These are phyloP conservation scores for Drosophila subobscura DNA, from an alignment of 1,140 invertebrate genomes.

Conservation along the genomic window DNA sequence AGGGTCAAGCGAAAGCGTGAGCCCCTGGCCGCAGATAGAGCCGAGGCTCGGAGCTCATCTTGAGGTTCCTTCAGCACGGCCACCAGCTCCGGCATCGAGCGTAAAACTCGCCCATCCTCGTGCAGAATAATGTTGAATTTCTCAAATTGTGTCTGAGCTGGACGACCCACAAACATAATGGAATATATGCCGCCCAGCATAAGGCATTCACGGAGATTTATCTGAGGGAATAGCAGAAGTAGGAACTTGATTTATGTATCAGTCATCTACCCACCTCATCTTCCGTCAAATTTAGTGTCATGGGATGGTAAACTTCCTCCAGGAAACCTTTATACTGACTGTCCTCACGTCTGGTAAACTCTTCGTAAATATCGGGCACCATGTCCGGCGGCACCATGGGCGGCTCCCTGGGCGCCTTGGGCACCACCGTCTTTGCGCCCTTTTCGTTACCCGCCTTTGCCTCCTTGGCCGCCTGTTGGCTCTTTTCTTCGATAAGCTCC, in stretches of 20 bases:
- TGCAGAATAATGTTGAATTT: constrained; percentile 61
- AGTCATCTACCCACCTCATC: constrained; percentile 48
- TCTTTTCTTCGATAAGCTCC: constrained; percentile 34
- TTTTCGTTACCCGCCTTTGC: constrained; percentile 4
- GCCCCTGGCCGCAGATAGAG: background rate
- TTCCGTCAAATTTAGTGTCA: constrained; percentile 10
- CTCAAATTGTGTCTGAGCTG: constrained; percentile 44
- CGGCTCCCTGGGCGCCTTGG: constrained; percentile 53
- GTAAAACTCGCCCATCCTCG: constrained; percentile 47
- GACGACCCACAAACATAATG: constrained; percentile 48
- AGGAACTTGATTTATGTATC: background rate
- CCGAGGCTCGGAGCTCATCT: background rate
- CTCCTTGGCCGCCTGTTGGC: constrained; percentile 36
- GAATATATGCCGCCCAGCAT: constrained; percentile 68
- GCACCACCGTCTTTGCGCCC: constrained; percentile 5
- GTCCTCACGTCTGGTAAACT: constrained; percentile 56
- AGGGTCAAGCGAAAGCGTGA: background rate
- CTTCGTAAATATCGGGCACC: constrained; percentile 41
- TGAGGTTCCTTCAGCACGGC: background rate
- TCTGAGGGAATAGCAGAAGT: constrained; percentile 21
- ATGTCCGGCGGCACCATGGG: constrained; percentile 30
- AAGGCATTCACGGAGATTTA: constrained; percentile 60
- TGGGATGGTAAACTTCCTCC: constrained; percentile 50
- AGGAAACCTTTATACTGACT: constrained; percentile 48
- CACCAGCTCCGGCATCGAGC: constrained; percentile 31